Conservation (phyloP, 1,140 invertebrate species). For the Drosophila leontia region DNA sequence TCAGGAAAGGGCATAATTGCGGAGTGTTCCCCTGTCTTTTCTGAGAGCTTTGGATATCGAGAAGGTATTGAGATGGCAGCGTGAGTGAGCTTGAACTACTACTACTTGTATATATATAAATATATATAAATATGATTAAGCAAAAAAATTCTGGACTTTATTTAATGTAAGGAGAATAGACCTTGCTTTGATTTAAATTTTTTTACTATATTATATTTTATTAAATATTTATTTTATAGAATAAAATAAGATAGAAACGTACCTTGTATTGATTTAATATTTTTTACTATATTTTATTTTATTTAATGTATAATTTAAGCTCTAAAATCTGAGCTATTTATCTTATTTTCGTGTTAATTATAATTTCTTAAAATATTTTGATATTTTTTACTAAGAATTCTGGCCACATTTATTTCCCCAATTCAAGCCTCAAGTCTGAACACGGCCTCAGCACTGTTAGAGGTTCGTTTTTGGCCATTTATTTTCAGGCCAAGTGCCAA, state of each 20-base stretch:
- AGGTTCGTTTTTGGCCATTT: constrained; percentile 19
- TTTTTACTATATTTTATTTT: not conserved
- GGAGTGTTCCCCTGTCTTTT: constrained; percentile 26
- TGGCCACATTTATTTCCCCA: not conserved
- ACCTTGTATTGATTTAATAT: not conserved
- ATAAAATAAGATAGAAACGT: not conserved
- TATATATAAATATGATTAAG: too few species aligned
- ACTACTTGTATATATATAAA: too few species aligned
- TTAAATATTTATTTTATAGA: not conserved
- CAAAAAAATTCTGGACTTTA: too few species aligned
- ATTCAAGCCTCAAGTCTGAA: not conserved
- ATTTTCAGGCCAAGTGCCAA: constrained; percentile 46
- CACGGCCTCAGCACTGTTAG: constrained; percentile 16
- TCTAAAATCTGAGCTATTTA: not conserved
- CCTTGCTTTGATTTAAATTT: not conserved
- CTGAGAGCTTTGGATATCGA: not conserved
- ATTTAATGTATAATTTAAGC: not conserved
- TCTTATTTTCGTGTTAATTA: not conserved
- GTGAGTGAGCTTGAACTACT: constrained; percentile 29
- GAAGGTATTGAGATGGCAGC: constrained; percentile 1
- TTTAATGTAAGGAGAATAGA: not conserved
- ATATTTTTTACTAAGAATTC: too few species aligned
- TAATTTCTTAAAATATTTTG: not conserved
- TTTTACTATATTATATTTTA: too few species aligned
- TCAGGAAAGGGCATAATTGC: constrained; percentile 58